These are phyloP conservation scores for Poliocrania exsul DNA, from an alignment of 2,797 vertebrate genomes.

Conservation along the genomic window DNA sequence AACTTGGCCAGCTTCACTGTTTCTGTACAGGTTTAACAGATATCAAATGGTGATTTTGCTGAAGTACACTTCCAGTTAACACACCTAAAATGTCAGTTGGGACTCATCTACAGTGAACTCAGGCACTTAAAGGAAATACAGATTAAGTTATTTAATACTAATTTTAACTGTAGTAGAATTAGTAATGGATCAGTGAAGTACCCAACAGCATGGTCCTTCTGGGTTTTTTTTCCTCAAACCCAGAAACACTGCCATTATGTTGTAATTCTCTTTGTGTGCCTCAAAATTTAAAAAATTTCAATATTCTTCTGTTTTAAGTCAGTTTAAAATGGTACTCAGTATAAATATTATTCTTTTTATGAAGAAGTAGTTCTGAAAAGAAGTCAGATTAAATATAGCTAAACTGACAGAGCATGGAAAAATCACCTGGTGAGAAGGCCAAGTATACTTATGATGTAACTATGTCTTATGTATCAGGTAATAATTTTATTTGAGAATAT, in stretches of 20 bases:
- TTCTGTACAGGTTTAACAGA: not conserved
- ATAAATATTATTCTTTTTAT: not conserved
- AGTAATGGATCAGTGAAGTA: not conserved
- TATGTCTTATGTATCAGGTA: slow-evolving; percentile 5
- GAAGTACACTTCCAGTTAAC: not conserved
- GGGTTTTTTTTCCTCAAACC: not conserved
- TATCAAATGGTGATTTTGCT: not conserved
- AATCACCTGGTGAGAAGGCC: not conserved
- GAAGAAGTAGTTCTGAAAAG: not conserved
- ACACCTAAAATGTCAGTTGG: not conserved
- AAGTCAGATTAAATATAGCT: not conserved
- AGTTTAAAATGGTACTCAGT: not conserved
- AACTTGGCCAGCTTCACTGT: not conserved
- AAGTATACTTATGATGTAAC: slow-evolving; percentile 29
- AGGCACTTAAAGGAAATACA: not conserved
- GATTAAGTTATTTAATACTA: not conserved
- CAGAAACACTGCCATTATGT: not conserved
- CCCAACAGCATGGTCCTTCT: not conserved
- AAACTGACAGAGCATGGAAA: slow-evolving; percentile 19
- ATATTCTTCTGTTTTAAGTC: not conserved
- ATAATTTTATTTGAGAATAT: slow-evolving; percentile 42
- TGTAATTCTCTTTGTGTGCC: not conserved
- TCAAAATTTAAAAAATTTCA: not conserved
- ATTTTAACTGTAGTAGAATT: not conserved
- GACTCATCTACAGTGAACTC: not conserved